Conservation (phyloP, 37 sponge, comb jelly and placozoan species). For the Amphimedon queenslandica region DNA sequence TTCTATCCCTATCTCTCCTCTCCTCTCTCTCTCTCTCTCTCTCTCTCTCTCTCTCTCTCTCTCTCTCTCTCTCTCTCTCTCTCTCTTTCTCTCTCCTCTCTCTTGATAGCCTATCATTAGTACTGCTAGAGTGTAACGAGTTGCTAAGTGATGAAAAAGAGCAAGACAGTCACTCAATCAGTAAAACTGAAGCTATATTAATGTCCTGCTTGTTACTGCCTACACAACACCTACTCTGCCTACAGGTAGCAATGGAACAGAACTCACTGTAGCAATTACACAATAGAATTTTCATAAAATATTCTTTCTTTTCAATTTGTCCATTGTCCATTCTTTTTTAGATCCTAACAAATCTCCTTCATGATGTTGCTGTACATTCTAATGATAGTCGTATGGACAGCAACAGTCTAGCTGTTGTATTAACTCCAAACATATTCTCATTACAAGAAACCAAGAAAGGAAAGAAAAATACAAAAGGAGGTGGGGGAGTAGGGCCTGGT, state of each 20-base stretch:
- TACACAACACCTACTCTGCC: not conserved
- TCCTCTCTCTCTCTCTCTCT: slow-evolving; percentile 5
- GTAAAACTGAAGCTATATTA: not conserved
- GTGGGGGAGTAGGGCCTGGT: not conserved
- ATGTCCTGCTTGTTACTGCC: not conserved
- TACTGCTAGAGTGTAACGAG: too few relatives aligned
- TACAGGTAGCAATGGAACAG: too few relatives aligned
- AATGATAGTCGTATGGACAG: slow-evolving; percentile 21
- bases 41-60: slow-evolving; percentile 6
- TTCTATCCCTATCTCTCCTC: not conserved
- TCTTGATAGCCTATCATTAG: too few relatives aligned
- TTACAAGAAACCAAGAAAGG: not conserved
- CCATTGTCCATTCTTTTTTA: too few relatives aligned
- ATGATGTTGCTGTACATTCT: not conserved
- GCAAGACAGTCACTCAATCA: too few relatives aligned
- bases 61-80: slow-evolving; percentile 1
- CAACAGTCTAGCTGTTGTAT: slow-evolving; percentile 46
- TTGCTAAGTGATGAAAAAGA: too few relatives aligned
- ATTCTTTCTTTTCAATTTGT: too few relatives aligned
- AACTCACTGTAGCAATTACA: too few relatives aligned
- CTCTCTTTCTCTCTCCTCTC: not conserved
- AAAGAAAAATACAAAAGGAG: not conserved
- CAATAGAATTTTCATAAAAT: too few relatives aligned
- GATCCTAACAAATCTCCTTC: too few relatives aligned
- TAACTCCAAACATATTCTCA: slow-evolving; percentile 51